Evolutionary conservation across 2,113 vertebrate genomes (phyloP).

Genomic region (Catharus bicknelli): DNA sequence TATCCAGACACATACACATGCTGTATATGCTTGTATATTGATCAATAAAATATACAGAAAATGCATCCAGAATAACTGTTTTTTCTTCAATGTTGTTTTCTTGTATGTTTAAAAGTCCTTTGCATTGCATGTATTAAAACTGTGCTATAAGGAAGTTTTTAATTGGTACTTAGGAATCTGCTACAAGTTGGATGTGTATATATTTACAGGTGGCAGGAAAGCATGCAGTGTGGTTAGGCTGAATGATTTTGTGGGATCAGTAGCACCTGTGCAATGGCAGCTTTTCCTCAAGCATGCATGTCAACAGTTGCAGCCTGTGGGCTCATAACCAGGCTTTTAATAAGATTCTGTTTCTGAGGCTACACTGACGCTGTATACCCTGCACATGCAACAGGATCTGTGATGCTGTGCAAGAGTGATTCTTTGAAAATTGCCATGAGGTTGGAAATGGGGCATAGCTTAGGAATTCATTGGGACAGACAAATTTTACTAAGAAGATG

Average conservation of each 20-base stretch:
- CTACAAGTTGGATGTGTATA: background rate
- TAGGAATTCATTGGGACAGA: background rate
- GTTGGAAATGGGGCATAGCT: rapidly evolving
- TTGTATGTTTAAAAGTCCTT: background rate
- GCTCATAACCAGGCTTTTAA: background rate
- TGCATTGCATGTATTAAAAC: background rate
- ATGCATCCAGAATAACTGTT: background rate
- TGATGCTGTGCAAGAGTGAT: background rate
- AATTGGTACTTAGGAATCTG: background rate
- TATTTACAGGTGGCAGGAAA: background rate
- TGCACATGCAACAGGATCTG: background rate
- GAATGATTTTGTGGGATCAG: background rate
- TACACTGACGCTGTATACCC: background rate
- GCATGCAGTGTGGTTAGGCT: background rate
- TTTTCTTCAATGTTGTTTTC: background rate
- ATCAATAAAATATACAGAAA: constrained; percentile 37
- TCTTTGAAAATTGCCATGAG: background rate
- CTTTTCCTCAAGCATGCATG: background rate
- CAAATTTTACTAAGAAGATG: background rate
- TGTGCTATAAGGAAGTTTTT: background rate
- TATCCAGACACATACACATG: background rate
- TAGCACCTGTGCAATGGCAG: background rate
- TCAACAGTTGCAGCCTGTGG: background rate
- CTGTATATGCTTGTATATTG: constrained; percentile 12
- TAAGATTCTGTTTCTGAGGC: background rate